Evolutionary conservation across 2,888 invertebrate genomes (phyloP).

Genomic region (Polymixis flavicincta): DNA sequence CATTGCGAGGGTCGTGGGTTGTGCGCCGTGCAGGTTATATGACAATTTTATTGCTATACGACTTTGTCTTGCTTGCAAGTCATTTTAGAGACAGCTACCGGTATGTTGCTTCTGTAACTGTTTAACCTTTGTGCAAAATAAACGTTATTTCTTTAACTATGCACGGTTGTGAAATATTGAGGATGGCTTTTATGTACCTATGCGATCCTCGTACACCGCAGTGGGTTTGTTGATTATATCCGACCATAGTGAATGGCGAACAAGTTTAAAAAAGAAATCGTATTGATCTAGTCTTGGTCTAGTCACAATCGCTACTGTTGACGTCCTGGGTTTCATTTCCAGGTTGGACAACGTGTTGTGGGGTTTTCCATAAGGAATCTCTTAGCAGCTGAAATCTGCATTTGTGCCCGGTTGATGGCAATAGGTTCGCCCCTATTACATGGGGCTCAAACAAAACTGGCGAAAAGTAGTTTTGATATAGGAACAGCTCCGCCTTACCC

Average conservation of each 20-base stretch:
- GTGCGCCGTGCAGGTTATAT: conserved; percentile 54
- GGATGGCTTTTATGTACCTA: neutral
- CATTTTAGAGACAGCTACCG: conserved; percentile 40
- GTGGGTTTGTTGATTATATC: neutral
- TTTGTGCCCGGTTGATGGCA: neutral
- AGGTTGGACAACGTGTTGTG: neutral
- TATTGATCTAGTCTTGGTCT: neutral
- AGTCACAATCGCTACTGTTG: too few relatives aligned
- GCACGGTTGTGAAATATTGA: neutral
- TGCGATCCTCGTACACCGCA: neutral
- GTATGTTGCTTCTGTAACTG: conserved; percentile 14
- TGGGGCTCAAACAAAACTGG: neutral
- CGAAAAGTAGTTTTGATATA: too few relatives aligned
- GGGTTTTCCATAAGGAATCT: neutral
- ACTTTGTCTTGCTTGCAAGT: conserved; percentile 48
- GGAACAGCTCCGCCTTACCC: too few relatives aligned
- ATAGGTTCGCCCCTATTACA: neutral
- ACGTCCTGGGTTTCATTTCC: neutral
- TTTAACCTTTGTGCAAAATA: conserved; percentile 12
- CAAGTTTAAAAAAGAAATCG: neutral
- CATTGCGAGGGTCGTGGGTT: conserved; percentile 63
- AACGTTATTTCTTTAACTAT: conserved; percentile 7
- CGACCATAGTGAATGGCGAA: neutral
- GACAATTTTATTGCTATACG: conserved; percentile 51
- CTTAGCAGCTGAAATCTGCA: neutral